Conservation (phyloP, 2,888 invertebrate species). For the Chelonus formosanus region DNA sequence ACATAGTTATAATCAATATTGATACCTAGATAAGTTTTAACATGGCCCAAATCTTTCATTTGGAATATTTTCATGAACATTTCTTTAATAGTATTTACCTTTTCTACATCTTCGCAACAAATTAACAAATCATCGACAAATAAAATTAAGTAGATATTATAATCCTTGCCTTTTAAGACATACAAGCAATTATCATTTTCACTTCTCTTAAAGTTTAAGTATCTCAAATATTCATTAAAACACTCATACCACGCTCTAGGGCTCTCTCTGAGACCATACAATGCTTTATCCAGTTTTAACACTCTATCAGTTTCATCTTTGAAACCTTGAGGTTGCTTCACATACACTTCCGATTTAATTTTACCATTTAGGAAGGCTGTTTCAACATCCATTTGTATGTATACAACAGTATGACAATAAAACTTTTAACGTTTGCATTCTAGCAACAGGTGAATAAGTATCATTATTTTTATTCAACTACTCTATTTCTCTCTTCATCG, state of each 20-base stretch:
- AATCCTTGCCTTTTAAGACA: slow-evolving; percentile 31
- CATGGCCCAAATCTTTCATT: slow-evolving; percentile 16
- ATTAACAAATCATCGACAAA: slow-evolving; percentile 17
- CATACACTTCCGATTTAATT: slow-evolving; percentile 36
- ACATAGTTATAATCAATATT: slow-evolving; percentile 9
- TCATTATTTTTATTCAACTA: slow-evolving; percentile 8
- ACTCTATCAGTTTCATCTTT: slow-evolving; percentile 31
- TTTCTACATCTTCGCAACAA: neutral
- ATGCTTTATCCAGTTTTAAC: slow-evolving; percentile 37
- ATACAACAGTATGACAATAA: slow-evolving; percentile 15
- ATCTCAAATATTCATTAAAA: slow-evolving; percentile 38
- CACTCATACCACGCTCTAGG: slow-evolving; percentile 43
- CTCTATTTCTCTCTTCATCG: too few relatives aligned
- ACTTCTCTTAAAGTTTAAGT: slow-evolving; percentile 34
- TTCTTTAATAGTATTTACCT: neutral
- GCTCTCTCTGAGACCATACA: slow-evolving; percentile 44
- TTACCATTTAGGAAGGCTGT: slow-evolving; percentile 37
- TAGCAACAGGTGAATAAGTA: slow-evolving; percentile 28
- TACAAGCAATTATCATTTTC: slow-evolving; percentile 19
- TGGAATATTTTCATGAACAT: neutral
- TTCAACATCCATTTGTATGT: slow-evolving; percentile 39
- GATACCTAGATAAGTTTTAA: slow-evolving; percentile 14
- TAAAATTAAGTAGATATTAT: neutral
- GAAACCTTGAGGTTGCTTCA: slow-evolving; percentile 36
- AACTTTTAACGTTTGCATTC: slow-evolving; percentile 28